Evolutionary conservation across 2,113 vertebrate genomes (phyloP).

Genomic region (Corythaeola cristata): DNA sequence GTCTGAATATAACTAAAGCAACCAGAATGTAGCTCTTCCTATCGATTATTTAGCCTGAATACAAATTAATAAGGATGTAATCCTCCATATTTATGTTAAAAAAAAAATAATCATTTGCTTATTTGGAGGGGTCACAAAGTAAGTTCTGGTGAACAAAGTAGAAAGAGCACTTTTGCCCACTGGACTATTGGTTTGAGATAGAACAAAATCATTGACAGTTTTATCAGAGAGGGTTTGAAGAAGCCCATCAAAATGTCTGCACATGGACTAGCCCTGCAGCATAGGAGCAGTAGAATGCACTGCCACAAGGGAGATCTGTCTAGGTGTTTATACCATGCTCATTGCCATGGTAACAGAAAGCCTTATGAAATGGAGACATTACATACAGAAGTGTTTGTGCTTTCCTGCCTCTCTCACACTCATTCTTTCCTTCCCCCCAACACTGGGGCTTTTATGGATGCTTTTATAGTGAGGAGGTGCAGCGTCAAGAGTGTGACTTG

Average conservation of each 20-base stretch:
- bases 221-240: background rate
- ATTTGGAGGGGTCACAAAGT: background rate
- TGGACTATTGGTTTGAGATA: background rate
- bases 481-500: background rate
- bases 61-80: background rate
- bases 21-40: background rate
- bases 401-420: background rate
- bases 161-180: background rate
- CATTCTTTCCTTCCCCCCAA: background rate
- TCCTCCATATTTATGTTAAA: background rate
- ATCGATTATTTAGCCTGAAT: background rate
- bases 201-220: background rate
- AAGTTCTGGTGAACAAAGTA: background rate
- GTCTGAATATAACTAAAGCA: background rate
- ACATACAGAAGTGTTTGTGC: slow-evolving; percentile 21
- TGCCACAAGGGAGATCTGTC: slow-evolving; percentile 39
- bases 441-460: background rate
- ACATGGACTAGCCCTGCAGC: slow-evolving; percentile 6
- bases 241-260: slow-evolving; percentile 5
- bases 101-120: background rate
- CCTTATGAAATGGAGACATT: slow-evolving; percentile 46
- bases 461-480: background rate
- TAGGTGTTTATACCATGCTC: slow-evolving; percentile 51
- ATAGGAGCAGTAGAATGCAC: slow-evolving; percentile 22
- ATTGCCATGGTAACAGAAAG: slow-evolving; percentile 57